These are phyloP conservation scores for Cheirogaleus medius DNA, from an alignment of 2,113 vertebrate genomes.

Conservation along the genomic window DNA sequence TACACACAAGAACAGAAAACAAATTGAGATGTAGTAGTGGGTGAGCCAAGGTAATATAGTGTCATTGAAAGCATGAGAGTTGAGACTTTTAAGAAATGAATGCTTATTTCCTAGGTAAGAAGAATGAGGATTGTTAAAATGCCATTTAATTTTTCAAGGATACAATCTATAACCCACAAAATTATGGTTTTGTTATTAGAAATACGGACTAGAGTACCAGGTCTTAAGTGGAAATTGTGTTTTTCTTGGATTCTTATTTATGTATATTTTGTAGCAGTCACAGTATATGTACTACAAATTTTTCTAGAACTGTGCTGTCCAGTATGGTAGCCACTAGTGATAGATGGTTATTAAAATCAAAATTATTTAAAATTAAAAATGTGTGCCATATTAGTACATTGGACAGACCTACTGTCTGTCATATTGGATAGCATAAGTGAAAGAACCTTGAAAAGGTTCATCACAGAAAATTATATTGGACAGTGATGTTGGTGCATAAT, in stretches of 20 bases:
- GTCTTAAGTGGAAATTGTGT: constrained; percentile 38
- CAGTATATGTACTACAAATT: not conserved
- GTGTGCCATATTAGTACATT: not conserved
- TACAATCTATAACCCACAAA: not conserved
- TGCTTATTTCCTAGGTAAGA: constrained; percentile 20
- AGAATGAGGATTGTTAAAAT: constrained; percentile 48
- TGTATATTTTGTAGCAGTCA: not conserved
- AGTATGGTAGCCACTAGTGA: not conserved
- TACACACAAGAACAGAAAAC: not conserved
- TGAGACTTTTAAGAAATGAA: not conserved
- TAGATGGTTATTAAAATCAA: constrained; percentile 25
- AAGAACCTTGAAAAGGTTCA: not conserved
- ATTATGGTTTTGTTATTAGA: constrained; percentile 31
- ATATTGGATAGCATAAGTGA: not conserved
- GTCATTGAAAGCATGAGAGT: not conserved
- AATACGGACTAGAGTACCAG: not conserved
- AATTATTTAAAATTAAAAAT: not conserved
- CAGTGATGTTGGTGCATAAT: not conserved
- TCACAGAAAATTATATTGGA: not conserved
- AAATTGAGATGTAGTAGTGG: not conserved
- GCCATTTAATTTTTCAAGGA: constrained; percentile 40
- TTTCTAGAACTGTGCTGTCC: constrained; percentile 34
- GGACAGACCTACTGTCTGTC: not conserved
- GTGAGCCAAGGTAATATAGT: not conserved
- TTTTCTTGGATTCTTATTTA: constrained; percentile 22